Conservation (phyloP, 1,140 invertebrate species). For the Tetramorium simillimum region DNA sequence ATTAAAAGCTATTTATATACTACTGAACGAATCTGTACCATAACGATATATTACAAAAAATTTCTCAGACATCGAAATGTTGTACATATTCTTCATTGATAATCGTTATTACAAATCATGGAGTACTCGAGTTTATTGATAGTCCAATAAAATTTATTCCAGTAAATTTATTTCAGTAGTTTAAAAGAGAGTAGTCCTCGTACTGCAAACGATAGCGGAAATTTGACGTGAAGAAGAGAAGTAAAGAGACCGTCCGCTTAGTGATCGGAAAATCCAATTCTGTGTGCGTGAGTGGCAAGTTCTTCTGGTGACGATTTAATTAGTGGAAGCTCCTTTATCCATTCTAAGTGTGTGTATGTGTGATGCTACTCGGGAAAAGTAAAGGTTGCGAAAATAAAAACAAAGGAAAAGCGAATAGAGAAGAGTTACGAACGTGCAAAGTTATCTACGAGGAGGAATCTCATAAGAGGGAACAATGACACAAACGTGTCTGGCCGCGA, state of each 20-base stretch:
- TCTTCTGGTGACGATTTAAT: slow-evolving; percentile 18
- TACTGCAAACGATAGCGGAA: neutral
- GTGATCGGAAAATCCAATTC: slow-evolving; percentile 15
- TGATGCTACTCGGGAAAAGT: neutral
- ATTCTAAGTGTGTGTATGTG: neutral
- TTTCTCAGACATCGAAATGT: too few species aligned
- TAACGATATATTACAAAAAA: too few species aligned
- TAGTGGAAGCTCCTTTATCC: neutral
- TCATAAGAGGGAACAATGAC: slow-evolving; percentile 29
- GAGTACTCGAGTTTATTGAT: neutral
- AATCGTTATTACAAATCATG: too few species aligned
- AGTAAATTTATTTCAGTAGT: neutral
- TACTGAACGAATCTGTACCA: too few species aligned
- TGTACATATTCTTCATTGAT: too few species aligned
- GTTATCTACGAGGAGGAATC: slow-evolving; percentile 8
- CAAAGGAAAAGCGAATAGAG: neutral
- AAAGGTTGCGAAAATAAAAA: neutral
- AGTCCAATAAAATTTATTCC: neutral
- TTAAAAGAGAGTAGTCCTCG: neutral
- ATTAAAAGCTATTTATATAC: too few species aligned
- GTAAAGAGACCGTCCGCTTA: neutral
- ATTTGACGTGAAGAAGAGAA: neutral
- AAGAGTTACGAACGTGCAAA: neutral
- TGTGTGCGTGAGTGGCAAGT: slow-evolving; percentile 6
- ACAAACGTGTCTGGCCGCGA: slow-evolving; percentile 1